Percentiles rank a stretch among this genome's conserved stretches.
Conservation (phyloP, 1,140 invertebrate species). For the Panulirus ornatus region DNA sequence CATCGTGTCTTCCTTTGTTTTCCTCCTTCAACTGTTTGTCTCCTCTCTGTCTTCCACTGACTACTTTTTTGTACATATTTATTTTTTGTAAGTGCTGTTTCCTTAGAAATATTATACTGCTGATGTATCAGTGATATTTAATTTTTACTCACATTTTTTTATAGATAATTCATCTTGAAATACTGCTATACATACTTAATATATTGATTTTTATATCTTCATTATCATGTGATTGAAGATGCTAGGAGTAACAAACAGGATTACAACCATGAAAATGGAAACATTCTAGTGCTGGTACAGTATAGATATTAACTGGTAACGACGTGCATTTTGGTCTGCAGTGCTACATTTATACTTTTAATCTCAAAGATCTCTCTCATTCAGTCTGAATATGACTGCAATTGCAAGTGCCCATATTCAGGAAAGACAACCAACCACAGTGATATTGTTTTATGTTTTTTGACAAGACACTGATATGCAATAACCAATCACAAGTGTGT, state of each 20-base stretch:
- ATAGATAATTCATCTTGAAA: background rate
- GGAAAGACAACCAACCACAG: too few species aligned
- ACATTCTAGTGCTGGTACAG: slow-evolving; percentile 7
- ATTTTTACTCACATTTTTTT: background rate
- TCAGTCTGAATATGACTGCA: too few species aligned
- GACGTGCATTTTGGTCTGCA: background rate
- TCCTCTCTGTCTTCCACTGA: too few species aligned
- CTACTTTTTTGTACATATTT: background rate
- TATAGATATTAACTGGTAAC: background rate
- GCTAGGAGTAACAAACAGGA: background rate
- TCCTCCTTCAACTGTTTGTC: background rate
- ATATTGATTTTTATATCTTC: background rate
- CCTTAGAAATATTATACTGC: background rate
- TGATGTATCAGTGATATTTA: slow-evolving; percentile 3
- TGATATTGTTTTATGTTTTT: too few species aligned
- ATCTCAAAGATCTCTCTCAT: background rate
- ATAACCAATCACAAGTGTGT: background rate
- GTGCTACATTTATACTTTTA: background rate
- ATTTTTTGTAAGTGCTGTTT: background rate
- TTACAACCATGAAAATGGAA: background rate
- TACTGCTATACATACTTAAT: background rate
- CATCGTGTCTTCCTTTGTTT: background rate
- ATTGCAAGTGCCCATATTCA: too few species aligned
- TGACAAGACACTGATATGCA: background rate
- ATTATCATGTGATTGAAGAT: background rate